A percentile compares a stretch with the other conserved stretches of the same genome.
Evolutionary conservation across 2,113 vertebrate genomes (phyloP).

Genomic region (Tychaedon coryphoeus): DNA sequence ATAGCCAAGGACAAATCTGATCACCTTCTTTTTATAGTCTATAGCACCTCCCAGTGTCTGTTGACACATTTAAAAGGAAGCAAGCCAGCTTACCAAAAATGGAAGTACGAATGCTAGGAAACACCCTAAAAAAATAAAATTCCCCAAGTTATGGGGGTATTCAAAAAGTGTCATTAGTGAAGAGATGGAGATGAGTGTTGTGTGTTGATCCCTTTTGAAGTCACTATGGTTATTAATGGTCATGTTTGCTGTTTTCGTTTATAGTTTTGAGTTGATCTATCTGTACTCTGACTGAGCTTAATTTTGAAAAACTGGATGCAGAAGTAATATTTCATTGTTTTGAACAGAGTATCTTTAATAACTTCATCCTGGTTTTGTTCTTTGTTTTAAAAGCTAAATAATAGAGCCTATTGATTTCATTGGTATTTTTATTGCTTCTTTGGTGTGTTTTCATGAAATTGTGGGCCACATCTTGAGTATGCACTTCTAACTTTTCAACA

Average conservation of each 20-base stretch:
- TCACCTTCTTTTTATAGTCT: conserved; percentile 22
- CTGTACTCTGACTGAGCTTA: not conserved
- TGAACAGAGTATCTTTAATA: not conserved
- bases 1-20: not conserved
- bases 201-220: not conserved
- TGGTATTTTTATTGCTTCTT: conserved; percentile 42
- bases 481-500: conserved; percentile 67
- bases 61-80: not conserved
- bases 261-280: not conserved
- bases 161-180: not conserved
- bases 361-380: not conserved
- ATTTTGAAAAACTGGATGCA: not conserved
- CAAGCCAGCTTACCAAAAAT: not conserved
- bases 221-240: not conserved
- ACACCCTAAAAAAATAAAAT: not conserved
- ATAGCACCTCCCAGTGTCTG: conserved; percentile 52
- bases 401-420: conserved; percentile 18
- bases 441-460: conserved; percentile 60
- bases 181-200: not conserved
- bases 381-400: not conserved
- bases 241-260: not conserved
- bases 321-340: not conserved
- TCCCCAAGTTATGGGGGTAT: not conserved
- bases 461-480: conserved; percentile 69
- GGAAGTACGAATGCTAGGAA: not conserved